Evolutionary conservation across 2,888 invertebrate species (phyloP).

Genomic region (Habroteleia sp.): DNA sequence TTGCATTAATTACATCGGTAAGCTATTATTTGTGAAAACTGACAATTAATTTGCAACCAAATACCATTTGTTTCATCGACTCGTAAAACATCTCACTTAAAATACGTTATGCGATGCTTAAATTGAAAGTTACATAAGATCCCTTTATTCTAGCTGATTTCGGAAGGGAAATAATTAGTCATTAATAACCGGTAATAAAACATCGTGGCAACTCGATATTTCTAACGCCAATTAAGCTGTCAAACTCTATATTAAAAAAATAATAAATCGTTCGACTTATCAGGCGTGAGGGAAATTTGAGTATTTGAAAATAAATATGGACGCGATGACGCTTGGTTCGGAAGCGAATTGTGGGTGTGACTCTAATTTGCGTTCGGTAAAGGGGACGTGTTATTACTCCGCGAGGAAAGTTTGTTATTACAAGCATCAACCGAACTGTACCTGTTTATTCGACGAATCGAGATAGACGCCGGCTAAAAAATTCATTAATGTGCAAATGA

Average conservation of each 20-base stretch:
- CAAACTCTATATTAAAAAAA: constrained; percentile 34
- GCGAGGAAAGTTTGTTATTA: constrained; percentile 68
- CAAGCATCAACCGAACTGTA: constrained; percentile 52
- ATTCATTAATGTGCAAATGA: constrained; percentile 75
- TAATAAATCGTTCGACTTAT: constrained; percentile 32
- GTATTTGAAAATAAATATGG: constrained; percentile 28
- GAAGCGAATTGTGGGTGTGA: constrained; percentile 64
- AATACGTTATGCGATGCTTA: constrained; percentile 44
- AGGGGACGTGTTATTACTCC: constrained; percentile 66
- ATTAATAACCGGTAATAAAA: constrained; percentile 42
- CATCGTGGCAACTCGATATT: constrained; percentile 36
- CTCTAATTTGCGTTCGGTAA: constrained; percentile 67
- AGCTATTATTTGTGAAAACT: too few species aligned
- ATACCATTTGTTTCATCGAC: constrained; percentile 20
- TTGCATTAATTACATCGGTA: too few species aligned
- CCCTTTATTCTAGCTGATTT: constrained; percentile 29
- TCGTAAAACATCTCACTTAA: constrained; percentile 38
- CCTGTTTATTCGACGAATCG: constrained; percentile 66
- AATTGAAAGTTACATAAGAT: constrained; percentile 53
- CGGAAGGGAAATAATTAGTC: constrained; percentile 41
- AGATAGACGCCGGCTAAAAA: constrained; percentile 61
- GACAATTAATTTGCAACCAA: constrained; percentile 19
- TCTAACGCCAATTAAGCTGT: constrained; percentile 46
- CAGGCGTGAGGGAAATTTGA: constrained; percentile 37
- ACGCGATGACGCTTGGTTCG: constrained; percentile 17